These are phyloP conservation scores for Tetropium fuscum DNA, from an alignment of 2,888 invertebrate species.

Conservation along the genomic window DNA sequence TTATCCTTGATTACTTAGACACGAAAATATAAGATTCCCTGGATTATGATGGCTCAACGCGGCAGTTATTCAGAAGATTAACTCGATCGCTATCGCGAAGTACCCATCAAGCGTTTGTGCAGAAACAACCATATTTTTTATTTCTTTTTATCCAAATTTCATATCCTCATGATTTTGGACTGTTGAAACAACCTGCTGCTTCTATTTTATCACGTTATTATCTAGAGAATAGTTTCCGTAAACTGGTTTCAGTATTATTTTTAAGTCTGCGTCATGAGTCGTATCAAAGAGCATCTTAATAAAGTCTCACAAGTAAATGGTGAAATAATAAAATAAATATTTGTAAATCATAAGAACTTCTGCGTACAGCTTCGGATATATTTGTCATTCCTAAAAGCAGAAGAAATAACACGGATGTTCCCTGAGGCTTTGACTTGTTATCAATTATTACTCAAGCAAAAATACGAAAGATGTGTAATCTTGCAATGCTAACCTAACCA, in stretches of 20 bases:
- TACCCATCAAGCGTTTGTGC: too few species aligned
- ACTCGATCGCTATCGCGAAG: too few species aligned
- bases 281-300: not conserved
- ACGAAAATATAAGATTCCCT: too few species aligned
- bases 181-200: too few species aligned
- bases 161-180: too few species aligned
- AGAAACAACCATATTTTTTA: too few species aligned
- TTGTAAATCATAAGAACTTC: not conserved
- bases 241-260: slow-evolving; percentile 1
- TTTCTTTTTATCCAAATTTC: too few species aligned
- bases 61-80: too few species aligned
- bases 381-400: slow-evolving; percentile 10
- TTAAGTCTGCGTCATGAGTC: not conserved
- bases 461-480: slow-evolving; percentile 1
- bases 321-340: slow-evolving; percentile 6
- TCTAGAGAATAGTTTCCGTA: too few species aligned
- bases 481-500: not conserved
- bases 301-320: not conserved
- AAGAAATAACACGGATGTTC: slow-evolving; percentile 13
- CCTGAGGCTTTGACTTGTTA: not conserved
- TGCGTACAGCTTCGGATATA: not conserved
- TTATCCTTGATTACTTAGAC: too few species aligned
- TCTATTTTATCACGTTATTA: too few species aligned
- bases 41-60: too few species aligned
- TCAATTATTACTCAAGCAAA: slow-evolving; percentile 5